Evolutionary conservation across 2,888 invertebrate species (phyloP), one percentile per base, ranked within the genome.

Genomic region (Cerastis leucographa): DNA sequence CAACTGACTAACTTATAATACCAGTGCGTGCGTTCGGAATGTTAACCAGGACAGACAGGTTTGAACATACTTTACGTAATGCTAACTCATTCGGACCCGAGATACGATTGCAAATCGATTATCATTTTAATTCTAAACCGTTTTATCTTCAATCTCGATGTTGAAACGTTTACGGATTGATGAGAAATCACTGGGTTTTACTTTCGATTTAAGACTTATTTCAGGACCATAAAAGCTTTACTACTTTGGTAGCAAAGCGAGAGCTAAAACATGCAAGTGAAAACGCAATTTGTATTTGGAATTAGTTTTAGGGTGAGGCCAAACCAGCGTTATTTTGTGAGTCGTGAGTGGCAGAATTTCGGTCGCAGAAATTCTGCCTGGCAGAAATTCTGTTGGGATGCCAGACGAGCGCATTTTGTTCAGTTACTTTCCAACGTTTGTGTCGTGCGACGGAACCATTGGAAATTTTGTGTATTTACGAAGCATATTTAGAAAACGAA

Each of bases 51-150:
- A 64, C 14, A n/a, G 35, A 79, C 80, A 56, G 64, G 80, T 71
- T 69, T 49, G 14, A 29, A 71, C 46, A 40, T 46, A 42, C 49
- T 80, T 71, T 84, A 83, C 71, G 85, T 80, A 83, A 72, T 61
- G 5, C 46, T 14, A 0, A 64, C 42, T 64, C 77, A 44, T 62
- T 67, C 22, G 17, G n/a, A 67, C 12, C 40, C 59, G 54, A 82
- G 64, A 75, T 51, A 71, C 71, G 62, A 42, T 83, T 83, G 25
- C 83, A n/a, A 83, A 70, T 11, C 54, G 35, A 80, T 82, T 76
- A 82, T 82, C 29, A 70, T 54, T 82, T 76, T 54, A 35, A 76
- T 56, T 65, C n/a, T 65, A 56, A 66, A 40, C n/a, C 12, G 22
- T 69, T 65, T 35, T 61, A 79, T 78, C 54, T 64, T 59, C 11